phyloP scores from a whole-genome alignment of 1,140 invertebrate genomes.

The Orius laevigatus region DNA sequence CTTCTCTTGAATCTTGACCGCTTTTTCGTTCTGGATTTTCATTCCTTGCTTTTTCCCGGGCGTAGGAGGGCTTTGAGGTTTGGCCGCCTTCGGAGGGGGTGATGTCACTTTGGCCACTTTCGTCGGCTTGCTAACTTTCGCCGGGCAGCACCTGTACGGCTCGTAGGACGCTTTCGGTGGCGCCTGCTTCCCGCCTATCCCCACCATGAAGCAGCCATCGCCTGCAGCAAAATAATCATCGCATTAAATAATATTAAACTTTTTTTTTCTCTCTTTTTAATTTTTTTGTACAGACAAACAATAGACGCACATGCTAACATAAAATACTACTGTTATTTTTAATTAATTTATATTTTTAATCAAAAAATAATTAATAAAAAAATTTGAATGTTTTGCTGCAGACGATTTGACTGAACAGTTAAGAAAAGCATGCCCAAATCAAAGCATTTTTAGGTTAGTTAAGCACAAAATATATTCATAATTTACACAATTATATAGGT shows the following conservation, averaged over 20 bases:
- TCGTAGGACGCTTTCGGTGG: slow-evolving; percentile 60
- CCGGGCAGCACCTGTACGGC: slow-evolving; percentile 79
- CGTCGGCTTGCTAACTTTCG: slow-evolving; percentile 51
- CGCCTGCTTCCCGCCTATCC: slow-evolving; percentile 67
- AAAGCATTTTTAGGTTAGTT: background rate
- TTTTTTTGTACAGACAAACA: slow-evolving; percentile 15
- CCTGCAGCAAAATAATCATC: slow-evolving; percentile 44
- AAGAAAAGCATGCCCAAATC: slow-evolving; percentile 6
- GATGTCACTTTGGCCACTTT: slow-evolving; percentile 50
- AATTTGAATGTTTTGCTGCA: slow-evolving; percentile 20
- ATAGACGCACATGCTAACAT: background rate
- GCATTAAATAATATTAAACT: background rate
- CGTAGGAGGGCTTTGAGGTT: slow-evolving; percentile 20
- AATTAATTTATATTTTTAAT: slow-evolving; percentile 3
- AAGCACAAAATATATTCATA: slow-evolving; percentile 1
- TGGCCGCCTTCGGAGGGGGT: slow-evolving; percentile 7
- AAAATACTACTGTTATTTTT: slow-evolving; percentile 6
- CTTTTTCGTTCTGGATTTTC: slow-evolving; percentile 26
- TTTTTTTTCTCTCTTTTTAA: slow-evolving; percentile 19
- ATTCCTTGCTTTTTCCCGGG: slow-evolving; percentile 24
- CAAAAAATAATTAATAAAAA: slow-evolving; percentile 5
- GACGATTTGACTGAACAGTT: slow-evolving; percentile 21
- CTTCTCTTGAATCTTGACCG: slow-evolving; percentile 25
- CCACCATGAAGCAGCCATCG: slow-evolving; percentile 90
- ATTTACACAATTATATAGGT: background rate